A percentile compares a stretch with the other conserved stretches of the same genome.
phyloP scores from a whole-genome alignment of 2,888 invertebrate species.

The Xestia c-nigrum region DNA sequence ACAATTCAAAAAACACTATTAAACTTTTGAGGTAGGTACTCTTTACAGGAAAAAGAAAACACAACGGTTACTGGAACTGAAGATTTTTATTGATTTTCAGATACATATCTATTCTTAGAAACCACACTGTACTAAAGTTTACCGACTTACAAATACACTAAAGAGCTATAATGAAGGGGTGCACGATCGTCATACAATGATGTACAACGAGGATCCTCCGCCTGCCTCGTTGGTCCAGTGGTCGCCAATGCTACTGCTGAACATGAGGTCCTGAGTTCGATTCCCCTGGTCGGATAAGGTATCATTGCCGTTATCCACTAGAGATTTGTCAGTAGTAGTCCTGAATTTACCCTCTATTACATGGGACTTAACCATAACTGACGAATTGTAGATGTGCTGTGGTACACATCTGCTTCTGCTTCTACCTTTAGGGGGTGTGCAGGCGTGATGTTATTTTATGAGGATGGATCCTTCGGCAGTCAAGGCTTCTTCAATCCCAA shows the following conservation, averaged over 20 bases:
- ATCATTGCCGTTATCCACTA: background rate
- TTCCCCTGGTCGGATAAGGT: background rate
- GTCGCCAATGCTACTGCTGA: background rate
- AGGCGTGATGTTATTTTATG: background rate
- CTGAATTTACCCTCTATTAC: background rate
- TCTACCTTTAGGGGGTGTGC: background rate
- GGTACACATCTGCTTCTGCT: background rate
- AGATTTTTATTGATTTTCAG: background rate
- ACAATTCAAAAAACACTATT: background rate
- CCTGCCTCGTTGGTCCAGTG: background rate
- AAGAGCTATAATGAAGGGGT: background rate
- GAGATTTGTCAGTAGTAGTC: background rate
- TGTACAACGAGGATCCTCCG: background rate
- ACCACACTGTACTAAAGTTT: background rate
- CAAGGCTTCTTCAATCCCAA: background rate
- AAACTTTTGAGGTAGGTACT: background rate
- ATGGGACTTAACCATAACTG: background rate
- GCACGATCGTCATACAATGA: background rate
- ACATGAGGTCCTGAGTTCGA: background rate
- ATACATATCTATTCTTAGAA: background rate
- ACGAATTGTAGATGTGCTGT: background rate
- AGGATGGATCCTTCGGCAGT: background rate
- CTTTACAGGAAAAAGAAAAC: slow-evolving; percentile 1
- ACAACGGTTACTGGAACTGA: background rate
- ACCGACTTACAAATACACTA: background rate